These are phyloP conservation scores for Plagodis dolabraria DNA, from an alignment of 2,888 invertebrate species.

Conservation along the genomic window DNA sequence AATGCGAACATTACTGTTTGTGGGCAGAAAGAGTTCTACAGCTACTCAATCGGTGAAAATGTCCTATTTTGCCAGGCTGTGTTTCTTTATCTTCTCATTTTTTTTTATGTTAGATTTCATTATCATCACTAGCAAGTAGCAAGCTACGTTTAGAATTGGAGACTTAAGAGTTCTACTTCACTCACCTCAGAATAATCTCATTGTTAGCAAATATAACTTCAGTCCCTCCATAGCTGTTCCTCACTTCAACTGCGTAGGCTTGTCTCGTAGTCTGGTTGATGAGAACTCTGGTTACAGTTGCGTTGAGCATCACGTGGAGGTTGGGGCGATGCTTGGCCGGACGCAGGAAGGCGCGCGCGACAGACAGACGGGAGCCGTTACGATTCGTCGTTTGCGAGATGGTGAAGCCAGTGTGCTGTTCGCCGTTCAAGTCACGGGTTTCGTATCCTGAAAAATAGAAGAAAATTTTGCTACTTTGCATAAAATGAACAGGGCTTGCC, in stretches of 20 bases:
- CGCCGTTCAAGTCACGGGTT: constrained; percentile 92
- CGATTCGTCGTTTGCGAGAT: constrained; percentile 95
- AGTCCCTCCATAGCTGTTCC: constrained; percentile 83
- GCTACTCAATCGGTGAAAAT: no score
- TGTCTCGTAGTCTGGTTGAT: constrained; percentile 90
- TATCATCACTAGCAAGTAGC: neutral
- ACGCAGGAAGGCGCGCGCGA: constrained; percentile 92
- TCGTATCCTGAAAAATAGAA: constrained; percentile 81
- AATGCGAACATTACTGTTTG: no score
- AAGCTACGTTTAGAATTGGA: neutral
- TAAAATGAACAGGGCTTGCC: no score
- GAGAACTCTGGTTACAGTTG: constrained; percentile 91
- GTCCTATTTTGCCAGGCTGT: no score
- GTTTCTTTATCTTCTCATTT: no score
- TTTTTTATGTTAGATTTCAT: no score
- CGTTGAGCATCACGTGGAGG: constrained; percentile 92
- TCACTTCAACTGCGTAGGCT: constrained; percentile 91
- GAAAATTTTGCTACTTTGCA: neutral
- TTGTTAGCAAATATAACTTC: constrained; percentile 87
- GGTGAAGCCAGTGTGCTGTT: constrained; percentile 91
- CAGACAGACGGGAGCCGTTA: constrained; percentile 93
- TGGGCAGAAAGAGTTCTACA: no score
- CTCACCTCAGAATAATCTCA: constrained; percentile 87
- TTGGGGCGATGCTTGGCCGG: constrained; percentile 91
- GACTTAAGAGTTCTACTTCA: neutral